Evolutionary conservation across 2,797 vertebrate genomes (phyloP), one percentile per base, ranked within the genome.

Genomic region (Chloroceryle inda): DNA sequence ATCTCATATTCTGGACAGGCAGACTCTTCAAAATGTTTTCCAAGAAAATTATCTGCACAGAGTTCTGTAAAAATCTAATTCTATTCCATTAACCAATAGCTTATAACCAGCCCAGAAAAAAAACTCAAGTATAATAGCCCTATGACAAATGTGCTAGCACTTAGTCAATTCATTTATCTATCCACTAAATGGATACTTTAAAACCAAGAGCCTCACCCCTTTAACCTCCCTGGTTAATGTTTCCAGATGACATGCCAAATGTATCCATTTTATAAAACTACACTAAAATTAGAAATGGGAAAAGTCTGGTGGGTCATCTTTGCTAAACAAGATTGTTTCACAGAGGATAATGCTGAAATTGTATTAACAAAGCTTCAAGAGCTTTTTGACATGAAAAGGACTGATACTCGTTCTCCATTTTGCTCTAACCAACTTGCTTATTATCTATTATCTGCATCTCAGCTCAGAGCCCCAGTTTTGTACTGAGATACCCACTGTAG

Each of bases 61-160:
- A 95, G 52, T 95, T 94, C 94, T 94, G 69, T 82, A 94, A 96
- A 95, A 96, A 97, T 93, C 92, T 95, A 96, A 96, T 96, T 96
- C 88, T 89, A 38, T 4, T 6, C 74, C 88, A 84, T 96, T 96
- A 94, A 86, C 96, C 77, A 87, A 92, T 33, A 88, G 73, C 59
- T 95, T 82, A 81, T 69, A 88, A 92, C 53, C 72, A 86, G 44
- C 31, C 35, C 55, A 84, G 79, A 81, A 75, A 92, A 75, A 92
- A 94, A 77, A 47, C 4, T 35, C 76, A 94, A 40, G 49, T 88
- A 38, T 94, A 95, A 96, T 84, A 90, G 59, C 66, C 59, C 67
- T 78, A 35, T 89, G 89, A 94, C 26, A 96, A 95, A 94, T 96
- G 85, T 10, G 40, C 44, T 40, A 82, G 85, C 47, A 49, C 83